phyloP scores from a whole-genome alignment of 2,113 vertebrate species.

The Neomonachus schauinslandi region DNA sequence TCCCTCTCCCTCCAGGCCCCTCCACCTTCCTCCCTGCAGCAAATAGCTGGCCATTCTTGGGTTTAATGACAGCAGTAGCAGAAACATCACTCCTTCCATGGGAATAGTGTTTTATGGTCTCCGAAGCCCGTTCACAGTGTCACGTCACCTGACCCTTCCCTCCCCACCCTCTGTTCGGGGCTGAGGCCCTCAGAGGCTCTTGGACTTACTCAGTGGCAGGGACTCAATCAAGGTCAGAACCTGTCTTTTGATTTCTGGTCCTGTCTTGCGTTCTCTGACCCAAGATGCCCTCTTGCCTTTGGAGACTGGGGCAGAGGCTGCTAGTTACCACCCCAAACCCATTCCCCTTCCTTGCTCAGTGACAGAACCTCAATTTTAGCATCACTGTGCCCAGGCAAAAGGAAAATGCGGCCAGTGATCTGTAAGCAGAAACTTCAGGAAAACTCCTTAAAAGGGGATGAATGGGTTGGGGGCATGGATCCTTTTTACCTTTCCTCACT shows the following conservation, averaged over 20 bases:
- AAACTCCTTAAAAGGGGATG: not conserved
- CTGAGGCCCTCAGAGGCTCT: not conserved
- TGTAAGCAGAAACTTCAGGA: constrained; percentile 35
- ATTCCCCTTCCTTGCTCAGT: not conserved
- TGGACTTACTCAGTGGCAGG: not conserved
- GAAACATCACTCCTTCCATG: fast-evolving
- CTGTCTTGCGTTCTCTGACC: not conserved
- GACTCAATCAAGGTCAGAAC: not conserved
- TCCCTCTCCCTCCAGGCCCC: not conserved
- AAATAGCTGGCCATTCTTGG: not conserved
- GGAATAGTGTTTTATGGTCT: not conserved
- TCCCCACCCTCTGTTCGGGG: not conserved
- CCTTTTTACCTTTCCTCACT: not conserved
- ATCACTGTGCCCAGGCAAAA: not conserved
- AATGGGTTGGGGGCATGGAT: no score
- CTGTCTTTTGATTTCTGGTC: not conserved
- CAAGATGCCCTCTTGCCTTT: not conserved
- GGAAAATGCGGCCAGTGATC: not conserved
- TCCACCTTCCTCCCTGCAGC: not conserved
- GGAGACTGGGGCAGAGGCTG: not conserved
- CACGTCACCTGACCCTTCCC: not conserved
- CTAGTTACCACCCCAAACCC: not conserved
- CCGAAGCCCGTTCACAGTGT: not conserved
- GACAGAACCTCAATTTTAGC: not conserved
- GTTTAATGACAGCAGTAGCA: not conserved